Percentiles rank a stretch among this genome's conserved stretches.
Evolutionary conservation across 2,888 invertebrate species (phyloP).

Genomic region (Dioctria rufipes): DNA sequence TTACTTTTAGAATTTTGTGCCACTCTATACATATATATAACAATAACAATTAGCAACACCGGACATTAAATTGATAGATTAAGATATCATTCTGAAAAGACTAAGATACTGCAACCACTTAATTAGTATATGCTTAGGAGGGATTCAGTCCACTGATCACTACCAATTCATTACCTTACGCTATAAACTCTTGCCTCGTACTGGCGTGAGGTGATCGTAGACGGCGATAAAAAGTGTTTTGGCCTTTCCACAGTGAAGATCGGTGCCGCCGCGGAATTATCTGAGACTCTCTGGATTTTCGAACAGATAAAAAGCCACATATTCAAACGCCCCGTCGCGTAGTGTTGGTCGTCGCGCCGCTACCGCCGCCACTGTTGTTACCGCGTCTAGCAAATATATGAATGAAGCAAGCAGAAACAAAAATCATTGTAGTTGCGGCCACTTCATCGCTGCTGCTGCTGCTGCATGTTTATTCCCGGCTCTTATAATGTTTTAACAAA

Average conservation of each 20-base stretch:
- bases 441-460: background rate
- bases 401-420: too few relatives aligned
- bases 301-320: constrained; percentile 30
- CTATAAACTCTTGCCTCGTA: constrained; percentile 36
- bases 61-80: too few relatives aligned
- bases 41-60: too few relatives aligned
- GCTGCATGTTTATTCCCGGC: background rate
- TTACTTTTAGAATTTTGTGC: background rate
- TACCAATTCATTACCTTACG: background rate
- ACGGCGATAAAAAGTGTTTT: constrained; percentile 57
- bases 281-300: constrained; percentile 37
- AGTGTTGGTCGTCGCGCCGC: too few relatives aligned
- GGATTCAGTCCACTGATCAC: too few relatives aligned
- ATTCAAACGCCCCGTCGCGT: background rate
- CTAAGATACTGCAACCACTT: too few relatives aligned
- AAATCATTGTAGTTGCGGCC: too few relatives aligned
- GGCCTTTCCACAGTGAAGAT: constrained; percentile 40
- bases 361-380: too few relatives aligned
- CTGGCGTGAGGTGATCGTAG: constrained; percentile 53
- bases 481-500: background rate
- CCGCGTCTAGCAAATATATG: too few relatives aligned
- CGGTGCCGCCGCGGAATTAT: constrained; percentile 34
- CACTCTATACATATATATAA: too few relatives aligned
- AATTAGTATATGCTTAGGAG: too few relatives aligned
- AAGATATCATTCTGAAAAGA: too few relatives aligned